Evolutionary conservation across 2,797 vertebrate genomes (phyloP).

Genomic region (Scarus forsteni): DNA sequence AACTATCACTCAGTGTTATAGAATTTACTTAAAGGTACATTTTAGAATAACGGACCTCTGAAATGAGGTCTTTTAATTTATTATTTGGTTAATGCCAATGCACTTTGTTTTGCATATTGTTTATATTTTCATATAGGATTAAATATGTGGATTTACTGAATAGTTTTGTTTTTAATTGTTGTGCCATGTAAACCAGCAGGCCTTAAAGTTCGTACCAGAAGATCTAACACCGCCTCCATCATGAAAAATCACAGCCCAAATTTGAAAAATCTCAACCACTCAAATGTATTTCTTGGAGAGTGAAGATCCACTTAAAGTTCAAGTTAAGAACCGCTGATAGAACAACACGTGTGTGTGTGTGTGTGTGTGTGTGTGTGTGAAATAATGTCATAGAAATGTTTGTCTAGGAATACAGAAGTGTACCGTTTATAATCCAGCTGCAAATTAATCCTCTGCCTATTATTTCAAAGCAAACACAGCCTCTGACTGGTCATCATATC

Average conservation of each 20-base stretch:
- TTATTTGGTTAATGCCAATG: slow-evolving; percentile 20
- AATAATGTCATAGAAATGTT: slow-evolving; percentile 6
- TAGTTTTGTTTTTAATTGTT: neutral
- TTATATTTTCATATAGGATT: slow-evolving; percentile 18
- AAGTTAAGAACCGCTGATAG: no score
- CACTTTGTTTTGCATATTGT: slow-evolving; percentile 53
- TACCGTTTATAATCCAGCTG: slow-evolving; percentile 16
- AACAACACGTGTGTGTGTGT: slow-evolving; percentile 4
- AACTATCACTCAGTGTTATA: neutral
- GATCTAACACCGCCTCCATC: no score
- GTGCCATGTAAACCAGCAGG: no score
- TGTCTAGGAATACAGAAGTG: slow-evolving; percentile 6
- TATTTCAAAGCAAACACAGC: slow-evolving; percentile 23
- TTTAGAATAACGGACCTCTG: neutral
- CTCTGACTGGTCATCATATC: slow-evolving; percentile 35
- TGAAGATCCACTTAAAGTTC: no score
- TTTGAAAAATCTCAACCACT: no score
- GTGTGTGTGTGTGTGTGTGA: slow-evolving; percentile 4
- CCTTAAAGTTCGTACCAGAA: no score
- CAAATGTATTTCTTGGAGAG: no score
- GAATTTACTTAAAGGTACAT: slow-evolving; percentile 14
- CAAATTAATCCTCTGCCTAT: slow-evolving; percentile 11
- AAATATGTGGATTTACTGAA: slow-evolving; percentile 13
- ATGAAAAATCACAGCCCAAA: no score
- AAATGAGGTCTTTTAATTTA: slow-evolving; percentile 32